Evolutionary conservation across 2,113 vertebrate genomes (phyloP).

Genomic region (Epinephelus cyanopodus): DNA sequence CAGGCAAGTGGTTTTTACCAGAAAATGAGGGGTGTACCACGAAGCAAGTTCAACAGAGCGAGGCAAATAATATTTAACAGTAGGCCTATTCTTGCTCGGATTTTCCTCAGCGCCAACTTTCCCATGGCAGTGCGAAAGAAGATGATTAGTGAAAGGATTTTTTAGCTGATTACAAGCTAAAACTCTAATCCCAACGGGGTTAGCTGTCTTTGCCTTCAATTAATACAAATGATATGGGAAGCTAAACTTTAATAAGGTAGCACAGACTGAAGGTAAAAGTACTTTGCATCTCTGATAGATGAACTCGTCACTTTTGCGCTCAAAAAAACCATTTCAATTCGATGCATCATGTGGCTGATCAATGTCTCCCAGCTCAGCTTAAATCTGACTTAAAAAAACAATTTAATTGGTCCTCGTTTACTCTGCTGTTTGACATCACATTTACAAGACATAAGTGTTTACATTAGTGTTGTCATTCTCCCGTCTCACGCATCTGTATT

Average conservation of each 20-base stretch:
- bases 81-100: no score
- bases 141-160: no score
- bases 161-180: no score
- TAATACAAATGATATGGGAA: background rate
- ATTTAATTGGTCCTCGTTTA: background rate
- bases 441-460: background rate
- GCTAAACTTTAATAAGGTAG: background rate
- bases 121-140: no score
- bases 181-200: no score
- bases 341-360: background rate
- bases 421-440: background rate
- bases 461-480: background rate
- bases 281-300: background rate
- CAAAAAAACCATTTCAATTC: background rate
- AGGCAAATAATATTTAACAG: no score
- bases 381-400: background rate
- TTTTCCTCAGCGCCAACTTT: no score
- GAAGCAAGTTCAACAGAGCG: no score
- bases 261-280: background rate
- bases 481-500: background rate
- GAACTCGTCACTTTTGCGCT: background rate
- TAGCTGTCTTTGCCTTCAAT: background rate
- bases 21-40: background rate
- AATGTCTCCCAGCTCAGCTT: background rate
- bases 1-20: background rate